Percentiles rank a stretch among this genome's conserved stretches.
Evolutionary conservation across 1,140 invertebrate genomes (phyloP).

Genomic region (Diorhabda sublineata): DNA sequence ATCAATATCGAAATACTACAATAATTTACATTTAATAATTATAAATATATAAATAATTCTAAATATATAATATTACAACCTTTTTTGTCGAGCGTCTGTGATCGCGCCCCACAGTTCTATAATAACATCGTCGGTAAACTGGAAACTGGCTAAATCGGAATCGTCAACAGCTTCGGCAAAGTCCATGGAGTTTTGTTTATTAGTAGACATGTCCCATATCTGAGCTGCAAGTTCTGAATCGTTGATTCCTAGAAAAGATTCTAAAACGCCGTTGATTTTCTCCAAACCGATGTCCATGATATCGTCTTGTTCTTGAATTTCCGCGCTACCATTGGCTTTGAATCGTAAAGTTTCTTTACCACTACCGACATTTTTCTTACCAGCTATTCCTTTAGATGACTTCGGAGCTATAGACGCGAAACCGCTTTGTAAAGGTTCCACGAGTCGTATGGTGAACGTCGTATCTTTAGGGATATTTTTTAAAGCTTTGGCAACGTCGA

Average conservation of each 20-base stretch:
- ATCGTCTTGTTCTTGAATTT: conserved; percentile 67
- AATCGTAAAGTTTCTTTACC: conserved; percentile 91
- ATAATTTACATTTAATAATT: neutral
- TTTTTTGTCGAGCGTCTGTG: conserved; percentile 83
- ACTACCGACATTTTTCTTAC: conserved; percentile 66
- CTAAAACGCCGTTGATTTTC: conserved; percentile 86
- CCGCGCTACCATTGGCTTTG: conserved; percentile 83
- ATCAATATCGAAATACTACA: too few relatives aligned
- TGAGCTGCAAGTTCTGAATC: conserved; percentile 84
- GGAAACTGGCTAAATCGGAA: conserved; percentile 89
- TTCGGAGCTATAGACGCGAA: conserved; percentile 84
- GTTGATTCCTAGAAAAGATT: conserved; percentile 95
- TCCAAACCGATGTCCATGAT: conserved; percentile 70
- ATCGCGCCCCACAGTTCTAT: conserved; percentile 96
- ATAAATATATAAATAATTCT: neutral
- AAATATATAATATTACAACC: conserved; percentile 39
- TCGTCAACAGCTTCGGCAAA: conserved; percentile 88
- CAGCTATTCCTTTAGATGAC: conserved; percentile 53
- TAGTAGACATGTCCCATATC: conserved; percentile 87
- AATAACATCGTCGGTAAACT: conserved; percentile 93
- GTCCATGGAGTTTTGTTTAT: conserved; percentile 87
- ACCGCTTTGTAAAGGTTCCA: conserved; percentile 87
- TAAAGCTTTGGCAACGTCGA: conserved; percentile 90
- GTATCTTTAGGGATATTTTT: conserved; percentile 88
- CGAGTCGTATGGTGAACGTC: conserved; percentile 81